Percentiles rank a stretch among this genome's conserved stretches.
phyloP scores from a whole-genome alignment of 2,888 invertebrate genomes.

The Lepetodrilus schrolli region DNA sequence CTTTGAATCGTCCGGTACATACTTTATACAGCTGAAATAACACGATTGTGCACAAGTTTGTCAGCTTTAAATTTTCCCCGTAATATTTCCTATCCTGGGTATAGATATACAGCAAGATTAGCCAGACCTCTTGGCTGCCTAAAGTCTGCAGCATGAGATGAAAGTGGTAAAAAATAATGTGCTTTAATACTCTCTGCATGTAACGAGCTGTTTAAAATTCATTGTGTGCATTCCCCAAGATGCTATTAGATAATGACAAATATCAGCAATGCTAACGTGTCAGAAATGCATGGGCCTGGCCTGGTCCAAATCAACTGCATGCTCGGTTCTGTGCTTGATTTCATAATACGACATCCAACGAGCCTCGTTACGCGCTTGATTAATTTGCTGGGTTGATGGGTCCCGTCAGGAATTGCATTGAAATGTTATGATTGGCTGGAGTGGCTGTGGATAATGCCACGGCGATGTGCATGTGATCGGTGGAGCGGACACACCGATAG shows the following conservation, averaged over 20 bases:
- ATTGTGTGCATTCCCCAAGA: background rate
- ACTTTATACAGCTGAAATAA: too few relatives aligned
- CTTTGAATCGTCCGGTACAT: too few relatives aligned
- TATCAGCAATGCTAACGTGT: background rate
- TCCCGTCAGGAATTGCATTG: background rate
- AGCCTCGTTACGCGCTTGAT: background rate
- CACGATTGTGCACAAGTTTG: too few relatives aligned
- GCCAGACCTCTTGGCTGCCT: too few relatives aligned
- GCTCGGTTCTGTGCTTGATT: conserved; percentile 14
- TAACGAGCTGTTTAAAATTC: background rate
- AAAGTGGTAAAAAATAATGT: too few relatives aligned
- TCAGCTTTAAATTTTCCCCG: too few relatives aligned
- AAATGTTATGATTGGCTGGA: conserved; percentile 10
- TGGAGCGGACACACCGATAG: background rate
- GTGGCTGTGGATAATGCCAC: background rate
- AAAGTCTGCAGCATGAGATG: too few relatives aligned
- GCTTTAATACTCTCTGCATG: background rate
- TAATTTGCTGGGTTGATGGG: conserved; percentile 3
- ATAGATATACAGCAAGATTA: too few relatives aligned
- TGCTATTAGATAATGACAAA: background rate
- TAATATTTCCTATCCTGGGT: too few relatives aligned
- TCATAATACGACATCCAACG: conserved; percentile 17
- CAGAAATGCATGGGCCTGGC: background rate
- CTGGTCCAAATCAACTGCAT: background rate
- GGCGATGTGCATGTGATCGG: background rate